Evolutionary conservation across 2,888 invertebrate species (phyloP), one percentile per base, ranked within the genome.

Genomic region (Rhagonycha lutea): DNA sequence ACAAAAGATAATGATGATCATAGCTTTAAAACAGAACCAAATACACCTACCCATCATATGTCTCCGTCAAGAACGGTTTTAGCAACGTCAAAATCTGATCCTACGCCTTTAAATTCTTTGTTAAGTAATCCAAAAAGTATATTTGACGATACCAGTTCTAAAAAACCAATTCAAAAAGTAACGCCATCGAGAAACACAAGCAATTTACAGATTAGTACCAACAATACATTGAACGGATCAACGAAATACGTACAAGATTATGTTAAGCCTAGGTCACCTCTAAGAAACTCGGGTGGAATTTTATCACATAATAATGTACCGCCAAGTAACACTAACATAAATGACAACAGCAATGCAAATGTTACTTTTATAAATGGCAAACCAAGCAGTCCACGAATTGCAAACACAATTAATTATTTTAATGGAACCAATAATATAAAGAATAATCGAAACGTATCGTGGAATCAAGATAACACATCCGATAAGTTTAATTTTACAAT

Each of bases 401-500:
- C 91, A 76, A 91, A 90, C 4, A 89, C 90, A 73, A 90, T 91
- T 76, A 90, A 90, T 82, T 91, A 90, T 86, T 88, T 91, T 79
- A 91, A 92, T 86, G 91, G 91, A 87, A 85, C 88, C 10, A 88
- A 88, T 61, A 86, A 89, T 62, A 81, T 85, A 24, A 85, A 86
- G 61, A 79, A 81, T 26, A 83, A 84, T 47, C 86, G 88, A 79
- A 92, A 90, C 84, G 92, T 93, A 82, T 91, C 92, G 81, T 95
- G 95, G 95, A 94, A 92, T 82, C 92, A 92, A 83, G 94, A 94
- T 82, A 87, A 91, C 79, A 88, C 92, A 61, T 88, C 91, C 0
- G 95, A 95, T 80, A 95, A 95, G 86, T 92, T 96, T 83, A 95
- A 94, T 85, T 97, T 97, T 86, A 97, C 97, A 0, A 96, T 97